phyloP scores from a whole-genome alignment of 2,888 invertebrate species.

The Philhelius pedissequus region DNA sequence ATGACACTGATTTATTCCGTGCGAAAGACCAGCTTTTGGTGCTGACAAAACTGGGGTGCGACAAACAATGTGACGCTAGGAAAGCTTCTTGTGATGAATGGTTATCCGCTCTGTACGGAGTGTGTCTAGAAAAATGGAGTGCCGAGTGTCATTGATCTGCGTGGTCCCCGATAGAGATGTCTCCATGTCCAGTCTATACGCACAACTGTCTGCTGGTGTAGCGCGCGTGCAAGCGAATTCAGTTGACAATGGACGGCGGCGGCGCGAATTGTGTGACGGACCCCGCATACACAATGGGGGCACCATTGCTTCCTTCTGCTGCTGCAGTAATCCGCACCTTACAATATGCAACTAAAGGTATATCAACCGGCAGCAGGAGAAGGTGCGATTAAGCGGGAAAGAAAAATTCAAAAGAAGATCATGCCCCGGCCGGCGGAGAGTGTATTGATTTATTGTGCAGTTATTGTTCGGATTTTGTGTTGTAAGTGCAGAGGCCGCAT shows the following conservation, averaged over 20 bases:
- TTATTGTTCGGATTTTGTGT: slow-evolving; percentile 63
- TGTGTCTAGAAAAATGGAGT: not conserved
- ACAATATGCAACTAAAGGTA: slow-evolving; percentile 3
- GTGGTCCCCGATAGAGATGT: slow-evolving; percentile 56
- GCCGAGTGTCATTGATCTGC: slow-evolving; percentile 54
- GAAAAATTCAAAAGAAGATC: slow-evolving; percentile 60
- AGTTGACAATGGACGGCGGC: slow-evolving; percentile 45
- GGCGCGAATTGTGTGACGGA: slow-evolving; percentile 26
- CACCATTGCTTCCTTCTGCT: slow-evolving; percentile 5
- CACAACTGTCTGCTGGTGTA: slow-evolving; percentile 23
- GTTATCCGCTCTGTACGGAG: slow-evolving; percentile 51
- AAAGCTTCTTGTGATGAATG: slow-evolving; percentile 57
- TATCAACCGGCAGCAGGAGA: not conserved
- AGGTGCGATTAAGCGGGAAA: slow-evolving; percentile 30
- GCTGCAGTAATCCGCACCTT: slow-evolving; percentile 44
- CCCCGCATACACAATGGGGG: slow-evolving; percentile 48
- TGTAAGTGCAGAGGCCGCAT: slow-evolving; percentile 45
- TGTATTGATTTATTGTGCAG: slow-evolving; percentile 66
- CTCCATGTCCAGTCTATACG: too few relatives aligned
- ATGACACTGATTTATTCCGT: slow-evolving; percentile 65
- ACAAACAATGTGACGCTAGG: slow-evolving; percentile 42
- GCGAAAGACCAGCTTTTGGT: slow-evolving; percentile 44
- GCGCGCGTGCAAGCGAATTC: not conserved
- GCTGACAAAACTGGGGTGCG: slow-evolving; percentile 29
- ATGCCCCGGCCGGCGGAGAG: slow-evolving; percentile 43